Base-by-base conservation (phyloP, 2,797 vertebrate genomes). In the Myotis vivesi region DNA sequence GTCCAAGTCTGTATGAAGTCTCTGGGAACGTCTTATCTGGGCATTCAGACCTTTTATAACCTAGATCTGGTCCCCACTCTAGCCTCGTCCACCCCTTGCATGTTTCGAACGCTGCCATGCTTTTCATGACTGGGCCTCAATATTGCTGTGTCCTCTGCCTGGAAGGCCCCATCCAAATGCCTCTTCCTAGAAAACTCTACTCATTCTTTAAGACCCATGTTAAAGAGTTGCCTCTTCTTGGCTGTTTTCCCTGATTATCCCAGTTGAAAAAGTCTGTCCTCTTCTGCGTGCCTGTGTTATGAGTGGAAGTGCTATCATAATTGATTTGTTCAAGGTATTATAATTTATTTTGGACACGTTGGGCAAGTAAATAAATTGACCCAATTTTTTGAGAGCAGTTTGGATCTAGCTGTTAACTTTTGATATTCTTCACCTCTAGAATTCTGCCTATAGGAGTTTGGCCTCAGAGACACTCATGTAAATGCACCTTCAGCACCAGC, bases 121-220 rank as follows among this genome's bases (percentile, higher is more conserved):
- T 87, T 11, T n/a, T 84, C 59, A 64, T 16, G 15, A 2, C 8
- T 2, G 15, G 33, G 13, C 20, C 28, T 76, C 59, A 2, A 15
- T 5, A 3, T n/a, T 19, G 9, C 44, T 28, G 16, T 44, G 55
- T 71, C 53, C 8, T 72, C 68, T 28, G 44, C 46, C 57, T 3
- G 62, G 30, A 75, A 64, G 0, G 8, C 36, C n/a, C 36, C 46
- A 33, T 23, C 38, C 46, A 5, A 5, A 44, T 10, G 38, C 44
- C 53, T 72, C 53, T 94, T 46, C 25, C 68, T 51, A 15, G 77
- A 85, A 68, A 81, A 62, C 7, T 44, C 53, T 28, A 28, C 57
- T 64, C 23, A 28, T 46, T 55, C 81, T 51, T 17, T n/a, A 11
- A 85, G 53, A 72, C 28, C 9, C 28, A 4, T 3, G 3, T 25